Evolutionary conservation across 2,888 invertebrate species (phyloP).

Genomic region (Pristionchus arcanus): DNA sequence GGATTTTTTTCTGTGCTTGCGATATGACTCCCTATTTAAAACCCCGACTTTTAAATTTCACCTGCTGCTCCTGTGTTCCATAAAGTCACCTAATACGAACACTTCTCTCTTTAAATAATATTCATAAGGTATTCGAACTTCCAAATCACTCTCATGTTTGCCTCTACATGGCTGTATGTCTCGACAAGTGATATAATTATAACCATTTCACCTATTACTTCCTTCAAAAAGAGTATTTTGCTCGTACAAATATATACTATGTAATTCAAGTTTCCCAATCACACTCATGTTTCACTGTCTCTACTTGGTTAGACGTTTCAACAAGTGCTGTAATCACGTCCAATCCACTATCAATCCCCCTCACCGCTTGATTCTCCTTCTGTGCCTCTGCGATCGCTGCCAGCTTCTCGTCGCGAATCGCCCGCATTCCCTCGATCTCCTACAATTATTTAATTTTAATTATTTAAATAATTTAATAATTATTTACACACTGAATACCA

Average conservation of each 20-base stretch:
- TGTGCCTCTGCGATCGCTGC: slow-evolving; percentile 83
- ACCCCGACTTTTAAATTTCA: too few relatives aligned
- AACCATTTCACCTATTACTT: too few relatives aligned
- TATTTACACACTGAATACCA: not conserved
- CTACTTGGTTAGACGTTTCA: not conserved
- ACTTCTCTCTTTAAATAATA: not conserved
- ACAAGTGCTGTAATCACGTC: too few relatives aligned
- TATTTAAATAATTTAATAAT: not conserved
- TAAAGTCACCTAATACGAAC: too few relatives aligned
- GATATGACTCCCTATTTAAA: too few relatives aligned
- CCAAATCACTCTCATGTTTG: not conserved
- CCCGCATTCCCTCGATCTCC: slow-evolving; percentile 95
- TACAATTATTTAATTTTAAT: not conserved
- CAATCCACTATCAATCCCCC: not conserved
- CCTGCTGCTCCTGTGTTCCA: too few relatives aligned
- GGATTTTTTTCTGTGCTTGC: too few relatives aligned
- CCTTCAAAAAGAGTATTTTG: too few relatives aligned
- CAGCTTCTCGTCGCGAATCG: slow-evolving; percentile 93
- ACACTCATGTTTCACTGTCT: not conserved
- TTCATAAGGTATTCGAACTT: too few relatives aligned
- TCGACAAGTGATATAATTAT: too few relatives aligned
- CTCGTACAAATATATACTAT: too few relatives aligned
- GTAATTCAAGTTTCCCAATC: too few relatives aligned
- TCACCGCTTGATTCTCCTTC: slow-evolving; percentile 87
- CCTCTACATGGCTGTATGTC: not conserved